Percentiles rank a stretch among this genome's conserved stretches.
phyloP scores from a whole-genome alignment of 53 echinoderm and acorn worm species.

The Stichopus horrens region DNA sequence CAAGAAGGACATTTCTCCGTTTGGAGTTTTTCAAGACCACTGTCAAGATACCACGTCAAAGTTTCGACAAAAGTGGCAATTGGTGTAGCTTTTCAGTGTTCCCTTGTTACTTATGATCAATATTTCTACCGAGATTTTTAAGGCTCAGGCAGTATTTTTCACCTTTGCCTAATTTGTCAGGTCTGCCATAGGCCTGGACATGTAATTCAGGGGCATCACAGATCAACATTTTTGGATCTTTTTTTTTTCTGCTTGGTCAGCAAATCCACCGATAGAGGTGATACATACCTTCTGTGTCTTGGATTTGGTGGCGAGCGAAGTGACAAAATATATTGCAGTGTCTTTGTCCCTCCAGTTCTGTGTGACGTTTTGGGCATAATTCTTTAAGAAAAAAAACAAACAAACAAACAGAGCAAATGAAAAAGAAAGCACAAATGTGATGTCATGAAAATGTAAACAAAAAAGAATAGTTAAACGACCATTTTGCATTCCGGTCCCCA shows the following conservation, averaged over 20 bases:
- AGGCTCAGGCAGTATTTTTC: too few species aligned
- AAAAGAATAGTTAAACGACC: too few species aligned
- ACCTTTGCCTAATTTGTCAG: too few species aligned
- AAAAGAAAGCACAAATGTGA: neutral
- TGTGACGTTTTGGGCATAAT: slow-evolving; percentile 61
- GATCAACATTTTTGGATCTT: neutral
- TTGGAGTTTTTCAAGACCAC: too few species aligned
- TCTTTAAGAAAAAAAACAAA: slow-evolving; percentile 51
- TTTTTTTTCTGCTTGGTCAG: neutral
- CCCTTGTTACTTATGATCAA: neutral
- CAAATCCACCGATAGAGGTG: neutral
- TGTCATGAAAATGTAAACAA: too few species aligned
- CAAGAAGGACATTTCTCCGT: too few species aligned
- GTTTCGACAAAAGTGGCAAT: too few species aligned
- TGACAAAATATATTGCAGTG: slow-evolving; percentile 91
- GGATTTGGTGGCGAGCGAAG: slow-evolving; percentile 90
- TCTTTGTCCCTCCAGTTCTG: slow-evolving; percentile 92
- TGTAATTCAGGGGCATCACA: too few species aligned
- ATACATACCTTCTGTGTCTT: slow-evolving; percentile 83
- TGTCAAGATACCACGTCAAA: too few species aligned
- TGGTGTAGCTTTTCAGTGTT: too few species aligned
- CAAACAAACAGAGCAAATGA: neutral
- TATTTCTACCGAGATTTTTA: neutral
- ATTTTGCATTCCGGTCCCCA: too few species aligned
- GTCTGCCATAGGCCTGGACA: too few species aligned